Percentiles rank a stretch among this genome's conserved stretches.
Conservation (phyloP, 2,888 invertebrate genomes). For the Euspilapteryx auroguttella region DNA sequence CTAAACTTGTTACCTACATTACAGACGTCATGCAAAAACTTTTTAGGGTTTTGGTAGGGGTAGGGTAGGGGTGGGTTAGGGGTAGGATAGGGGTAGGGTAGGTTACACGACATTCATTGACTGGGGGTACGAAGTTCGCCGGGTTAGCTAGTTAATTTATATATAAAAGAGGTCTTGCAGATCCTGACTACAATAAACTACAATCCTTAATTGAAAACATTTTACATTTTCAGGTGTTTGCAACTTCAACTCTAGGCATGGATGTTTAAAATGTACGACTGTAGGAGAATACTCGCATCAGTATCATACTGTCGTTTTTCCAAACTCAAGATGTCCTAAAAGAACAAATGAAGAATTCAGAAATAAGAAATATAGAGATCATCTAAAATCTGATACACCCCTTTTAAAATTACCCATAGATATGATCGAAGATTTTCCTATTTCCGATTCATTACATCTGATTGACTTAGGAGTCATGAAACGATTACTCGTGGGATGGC, state of each 20-base stretch:
- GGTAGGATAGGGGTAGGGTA: too few relatives aligned
- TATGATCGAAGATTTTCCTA: slow-evolving; percentile 3
- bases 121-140: too few relatives aligned
- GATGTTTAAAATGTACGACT: slow-evolving; percentile 6
- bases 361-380: neutral
- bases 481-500: slow-evolving; percentile 4
- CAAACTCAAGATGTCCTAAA: slow-evolving; percentile 2
- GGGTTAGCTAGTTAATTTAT: too few relatives aligned
- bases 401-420: slow-evolving; percentile 3
- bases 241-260: slow-evolving; percentile 7
- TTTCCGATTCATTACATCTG: slow-evolving; percentile 4
- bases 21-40: too few relatives aligned
- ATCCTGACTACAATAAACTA: too few relatives aligned
- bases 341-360: slow-evolving; percentile 3
- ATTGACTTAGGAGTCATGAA: slow-evolving; percentile 10
- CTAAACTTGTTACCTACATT: too few relatives aligned
- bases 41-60: too few relatives aligned
- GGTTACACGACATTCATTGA: too few relatives aligned
- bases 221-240: slow-evolving; percentile 5
- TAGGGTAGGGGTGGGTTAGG: too few relatives aligned
- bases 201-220: neutral
- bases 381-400: slow-evolving; percentile 4
- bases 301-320: slow-evolving; percentile 7
- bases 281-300: slow-evolving; percentile 7
- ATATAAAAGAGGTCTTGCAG: too few relatives aligned